phyloP scores from a whole-genome alignment of 2,888 invertebrate genomes.

The Mythimna ferrago region DNA sequence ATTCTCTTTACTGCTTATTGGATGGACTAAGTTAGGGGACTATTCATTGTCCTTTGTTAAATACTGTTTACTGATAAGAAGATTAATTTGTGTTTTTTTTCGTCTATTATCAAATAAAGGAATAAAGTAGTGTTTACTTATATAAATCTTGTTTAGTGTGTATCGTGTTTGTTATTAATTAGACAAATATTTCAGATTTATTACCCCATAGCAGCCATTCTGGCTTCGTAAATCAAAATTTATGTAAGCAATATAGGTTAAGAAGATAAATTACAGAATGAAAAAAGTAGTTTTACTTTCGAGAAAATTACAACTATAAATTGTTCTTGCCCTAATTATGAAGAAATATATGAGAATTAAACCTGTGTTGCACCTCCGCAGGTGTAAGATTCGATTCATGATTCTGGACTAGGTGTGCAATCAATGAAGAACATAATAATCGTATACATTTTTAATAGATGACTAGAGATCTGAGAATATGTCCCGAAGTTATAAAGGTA shows the following conservation, averaged over 20 bases:
- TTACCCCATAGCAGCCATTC: not conserved
- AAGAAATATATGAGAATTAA: not conserved
- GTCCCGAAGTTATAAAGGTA: not conserved
- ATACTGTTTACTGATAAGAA: conserved; percentile 20
- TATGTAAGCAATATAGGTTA: not conserved
- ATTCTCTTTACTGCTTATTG: conserved; percentile 52
- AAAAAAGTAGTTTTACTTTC: conserved; percentile 1
- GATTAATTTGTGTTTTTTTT: not conserved
- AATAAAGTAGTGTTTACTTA: not conserved
- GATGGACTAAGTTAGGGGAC: conserved; percentile 10
- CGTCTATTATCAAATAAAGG: not conserved
- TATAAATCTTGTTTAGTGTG: not conserved
- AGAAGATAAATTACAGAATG: conserved; percentile 4
- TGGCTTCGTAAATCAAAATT: conserved; percentile 10
- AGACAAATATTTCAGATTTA: not conserved
- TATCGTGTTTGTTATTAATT: not conserved
- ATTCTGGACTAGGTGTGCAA: conserved; percentile 7
- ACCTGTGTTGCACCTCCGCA: conserved; percentile 31
- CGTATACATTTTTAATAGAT: not conserved
- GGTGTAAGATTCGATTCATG: conserved; percentile 37
- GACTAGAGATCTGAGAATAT: not conserved
- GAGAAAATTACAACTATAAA: conserved; percentile 13
- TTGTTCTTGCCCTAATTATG: conserved; percentile 21
- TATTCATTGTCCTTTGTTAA: conserved; percentile 8
- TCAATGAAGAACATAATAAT: conserved; percentile 5